phyloP scores from a whole-genome alignment of 2,888 invertebrate species.

The Sussaba pulchella region DNA sequence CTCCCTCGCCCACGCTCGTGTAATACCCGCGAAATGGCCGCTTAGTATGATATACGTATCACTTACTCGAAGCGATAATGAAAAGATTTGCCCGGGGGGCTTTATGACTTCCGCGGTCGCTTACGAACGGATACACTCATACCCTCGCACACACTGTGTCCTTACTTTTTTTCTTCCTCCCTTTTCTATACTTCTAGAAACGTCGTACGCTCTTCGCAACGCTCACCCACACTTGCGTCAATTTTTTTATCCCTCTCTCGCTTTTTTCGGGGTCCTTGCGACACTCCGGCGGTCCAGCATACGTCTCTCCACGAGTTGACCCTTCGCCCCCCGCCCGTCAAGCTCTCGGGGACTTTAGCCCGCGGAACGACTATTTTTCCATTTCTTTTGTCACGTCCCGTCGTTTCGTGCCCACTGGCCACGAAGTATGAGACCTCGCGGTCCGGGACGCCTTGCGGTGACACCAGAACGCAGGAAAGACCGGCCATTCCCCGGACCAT shows the following conservation, averaged over 20 bases:
- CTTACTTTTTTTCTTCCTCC: constrained; percentile 6
- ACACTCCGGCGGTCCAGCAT: too few relatives aligned
- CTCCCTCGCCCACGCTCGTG: constrained; percentile 71
- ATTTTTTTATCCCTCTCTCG: constrained; percentile 64
- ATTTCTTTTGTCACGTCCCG: constrained; percentile 56
- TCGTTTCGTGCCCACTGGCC: constrained; percentile 42
- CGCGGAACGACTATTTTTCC: constrained; percentile 42
- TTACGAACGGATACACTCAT: constrained; percentile 67
- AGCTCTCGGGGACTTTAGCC: constrained; percentile 12
- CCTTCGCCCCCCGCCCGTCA: constrained; percentile 20
- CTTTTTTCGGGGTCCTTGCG: constrained; percentile 36
- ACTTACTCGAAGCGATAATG: constrained; percentile 83
- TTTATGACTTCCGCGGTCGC: constrained; percentile 81
- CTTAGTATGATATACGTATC: constrained; percentile 84
- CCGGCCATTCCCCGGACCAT: constrained; percentile 11
- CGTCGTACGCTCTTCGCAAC: constrained; percentile 31
- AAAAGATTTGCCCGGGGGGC: constrained; percentile 82
- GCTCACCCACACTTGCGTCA: constrained; percentile 55
- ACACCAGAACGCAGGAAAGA: constrained; percentile 15
- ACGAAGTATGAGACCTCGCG: constrained; percentile 6
- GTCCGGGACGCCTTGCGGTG: neutral
- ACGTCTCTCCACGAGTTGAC: too few relatives aligned
- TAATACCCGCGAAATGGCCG: constrained; percentile 81
- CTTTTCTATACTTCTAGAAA: constrained; percentile 47
- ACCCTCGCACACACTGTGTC: neutral